phyloP scores from a whole-genome alignment of 2,888 invertebrate species.

The Orchestes rusci region DNA sequence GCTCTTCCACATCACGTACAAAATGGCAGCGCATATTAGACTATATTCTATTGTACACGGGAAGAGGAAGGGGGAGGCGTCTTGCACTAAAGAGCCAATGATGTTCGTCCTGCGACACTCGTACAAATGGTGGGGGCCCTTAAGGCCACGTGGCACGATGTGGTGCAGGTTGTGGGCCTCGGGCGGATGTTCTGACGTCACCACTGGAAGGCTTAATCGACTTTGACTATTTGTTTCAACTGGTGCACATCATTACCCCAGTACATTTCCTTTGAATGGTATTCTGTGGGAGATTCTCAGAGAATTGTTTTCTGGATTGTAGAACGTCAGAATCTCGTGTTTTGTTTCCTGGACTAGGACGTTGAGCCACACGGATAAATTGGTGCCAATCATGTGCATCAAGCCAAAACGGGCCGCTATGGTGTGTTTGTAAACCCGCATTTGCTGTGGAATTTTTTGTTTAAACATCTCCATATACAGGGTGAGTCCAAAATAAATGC shows the following conservation, averaged over 20 bases:
- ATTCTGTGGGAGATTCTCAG: constrained; percentile 71
- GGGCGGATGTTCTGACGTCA: constrained; percentile 37
- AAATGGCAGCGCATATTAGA: constrained; percentile 89
- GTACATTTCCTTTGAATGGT: constrained; percentile 47
- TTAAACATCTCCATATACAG: too few species aligned
- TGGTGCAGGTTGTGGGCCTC: constrained; percentile 52
- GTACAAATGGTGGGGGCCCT: constrained; percentile 82
- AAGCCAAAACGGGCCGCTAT: constrained; percentile 89
- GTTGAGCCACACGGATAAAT: constrained; percentile 94
- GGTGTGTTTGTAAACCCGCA: constrained; percentile 83
- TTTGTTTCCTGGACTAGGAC: constrained; percentile 93
- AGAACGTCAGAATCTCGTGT: constrained; percentile 87
- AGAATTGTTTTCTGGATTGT: constrained; percentile 81
- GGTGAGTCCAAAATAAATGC: too few species aligned
- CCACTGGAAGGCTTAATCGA: constrained; percentile 33
- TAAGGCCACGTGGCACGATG: constrained; percentile 68
- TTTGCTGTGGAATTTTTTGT: constrained; percentile 59
- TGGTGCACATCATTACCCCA: constrained; percentile 26
- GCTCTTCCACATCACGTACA: constrained; percentile 96
- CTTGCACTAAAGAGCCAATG: constrained; percentile 63
- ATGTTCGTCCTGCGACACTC: constrained; percentile 85
- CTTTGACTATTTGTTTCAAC: neutral
- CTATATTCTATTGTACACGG: constrained; percentile 96
- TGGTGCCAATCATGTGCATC: constrained; percentile 99
- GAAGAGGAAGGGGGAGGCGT: constrained; percentile 63